phyloP scores from a whole-genome alignment of 2,797 vertebrate genomes.

The Muscicapa striata region DNA sequence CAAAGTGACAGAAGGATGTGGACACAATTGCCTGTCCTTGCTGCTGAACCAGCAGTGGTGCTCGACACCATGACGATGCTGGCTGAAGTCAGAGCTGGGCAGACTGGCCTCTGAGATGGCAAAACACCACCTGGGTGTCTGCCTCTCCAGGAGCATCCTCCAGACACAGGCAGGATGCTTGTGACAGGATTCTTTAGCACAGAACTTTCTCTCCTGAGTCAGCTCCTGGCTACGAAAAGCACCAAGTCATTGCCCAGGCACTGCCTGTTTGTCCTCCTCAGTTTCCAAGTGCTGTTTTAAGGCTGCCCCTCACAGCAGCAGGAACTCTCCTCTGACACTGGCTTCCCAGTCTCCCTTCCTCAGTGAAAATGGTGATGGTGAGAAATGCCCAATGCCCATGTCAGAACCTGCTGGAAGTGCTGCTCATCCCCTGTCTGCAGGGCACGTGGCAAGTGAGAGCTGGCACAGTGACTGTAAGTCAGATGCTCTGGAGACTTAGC shows the following conservation, averaged over 20 bases:
- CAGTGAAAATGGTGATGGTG: neutral
- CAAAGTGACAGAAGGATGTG: neutral
- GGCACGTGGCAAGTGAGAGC: accelerated
- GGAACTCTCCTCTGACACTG: neutral
- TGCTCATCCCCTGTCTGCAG: neutral
- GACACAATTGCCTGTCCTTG: neutral
- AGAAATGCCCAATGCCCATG: neutral
- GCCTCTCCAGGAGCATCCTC: neutral
- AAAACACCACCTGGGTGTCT: neutral
- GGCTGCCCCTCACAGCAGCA: neutral
- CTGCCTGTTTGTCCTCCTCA: neutral
- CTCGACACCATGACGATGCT: accelerated
- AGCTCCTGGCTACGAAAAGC: neutral
- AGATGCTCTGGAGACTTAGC: neutral
- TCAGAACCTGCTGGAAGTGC: neutral
- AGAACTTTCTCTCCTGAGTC: neutral
- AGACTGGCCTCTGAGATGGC: neutral
- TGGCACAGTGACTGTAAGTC: neutral
- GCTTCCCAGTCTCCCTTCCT: neutral
- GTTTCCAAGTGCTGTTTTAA: neutral
- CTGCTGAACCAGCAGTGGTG: neutral
- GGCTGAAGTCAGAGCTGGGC: neutral
- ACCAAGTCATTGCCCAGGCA: neutral
- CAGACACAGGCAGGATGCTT: neutral
- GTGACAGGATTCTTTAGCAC: neutral